Percentiles rank a stretch among this genome's conserved stretches.
Evolutionary conservation across 2,888 invertebrate genomes (phyloP).

Genomic region (Siphlonurus alternatus): DNA sequence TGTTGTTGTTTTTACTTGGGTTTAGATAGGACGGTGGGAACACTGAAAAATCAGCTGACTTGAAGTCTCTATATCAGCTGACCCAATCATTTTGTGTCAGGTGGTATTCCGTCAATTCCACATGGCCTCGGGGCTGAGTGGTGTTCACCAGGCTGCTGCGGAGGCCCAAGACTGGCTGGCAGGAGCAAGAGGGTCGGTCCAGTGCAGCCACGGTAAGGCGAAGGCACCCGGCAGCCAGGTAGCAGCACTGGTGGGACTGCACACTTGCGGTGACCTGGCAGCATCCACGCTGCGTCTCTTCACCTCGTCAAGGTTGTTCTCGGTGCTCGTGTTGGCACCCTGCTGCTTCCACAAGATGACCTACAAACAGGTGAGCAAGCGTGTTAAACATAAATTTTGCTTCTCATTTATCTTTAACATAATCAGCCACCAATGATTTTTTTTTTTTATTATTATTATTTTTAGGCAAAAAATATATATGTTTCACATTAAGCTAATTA

Average conservation of each 20-base stretch:
- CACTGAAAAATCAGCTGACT: too few relatives aligned
- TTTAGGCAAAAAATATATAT: too few relatives aligned
- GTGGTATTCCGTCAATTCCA: not conserved
- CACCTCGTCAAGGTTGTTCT: not conserved
- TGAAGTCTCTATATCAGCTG: too few relatives aligned
- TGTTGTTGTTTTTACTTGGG: too few relatives aligned
- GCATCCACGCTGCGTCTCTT: not conserved
- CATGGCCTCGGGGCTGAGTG: not conserved
- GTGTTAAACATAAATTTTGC: too few relatives aligned
- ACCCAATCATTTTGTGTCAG: too few relatives aligned
- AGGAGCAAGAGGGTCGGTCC: not conserved
- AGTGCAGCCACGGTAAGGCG: not conserved
- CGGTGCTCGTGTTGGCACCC: not conserved
- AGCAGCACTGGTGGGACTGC: not conserved
- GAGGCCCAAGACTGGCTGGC: not conserved
- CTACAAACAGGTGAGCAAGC: not conserved
- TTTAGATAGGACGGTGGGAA: too few relatives aligned
- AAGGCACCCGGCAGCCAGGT: not conserved
- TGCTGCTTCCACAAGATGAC: conserved; percentile 1
- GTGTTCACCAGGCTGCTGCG: not conserved
- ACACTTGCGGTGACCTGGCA: not conserved
- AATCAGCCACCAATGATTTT: too few relatives aligned
- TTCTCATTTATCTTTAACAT: too few relatives aligned
- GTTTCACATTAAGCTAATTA: too few relatives aligned
- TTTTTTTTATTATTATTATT: too few relatives aligned